Evolutionary conservation across 2,888 invertebrate genomes (phyloP), one percentile per base, ranked within the genome.

Genomic region (Drosophila nr. medialis): DNA sequence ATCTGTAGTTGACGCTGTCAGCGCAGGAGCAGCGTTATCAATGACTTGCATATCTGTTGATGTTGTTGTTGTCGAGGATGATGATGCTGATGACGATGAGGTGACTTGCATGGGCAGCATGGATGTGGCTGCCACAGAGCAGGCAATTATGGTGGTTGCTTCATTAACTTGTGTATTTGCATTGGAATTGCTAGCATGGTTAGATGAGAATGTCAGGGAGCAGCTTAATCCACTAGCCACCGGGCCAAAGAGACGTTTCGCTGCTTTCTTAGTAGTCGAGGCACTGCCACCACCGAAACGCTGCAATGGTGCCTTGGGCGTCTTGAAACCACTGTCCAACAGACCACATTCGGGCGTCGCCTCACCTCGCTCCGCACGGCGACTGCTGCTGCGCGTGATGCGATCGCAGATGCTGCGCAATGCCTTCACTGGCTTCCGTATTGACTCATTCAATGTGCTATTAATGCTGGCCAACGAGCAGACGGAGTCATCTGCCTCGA

Each of bases 381-480:
- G 89, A 62, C 84, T 86, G 71, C 72, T 89, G 72, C 90, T 89
- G 34, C 90, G 87, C n/a, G 92, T 92, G 6, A 92, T 91, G 63
- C 92, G 91, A 70, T 91, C 92, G 56, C 91, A 91, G 54, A 93
- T 83, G 65, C 85, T 91, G 48, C 91, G 92, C 64, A 93, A 69
- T 63, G 93, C 93, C 70, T 92, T 93, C 0, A 93, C 91, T 0
- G 92, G 93, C 56, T 90, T 92, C 29, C 90, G 84, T 61, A 92
- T 92, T 29, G 92, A 92, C 38, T 93, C 93, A 69, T 92, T 93
- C 42, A 93, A 90, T 18, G 92, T 93, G 30, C 82, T 87, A 62
- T 92, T 92, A 10, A 92, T 86, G 8, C 93, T 93, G 49, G 91
- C 89, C 67, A 92, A 76, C 29, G 93, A 93, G 67, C 89, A 90